Conservation (phyloP, 2,113 vertebrate species). For the Brachionichthys hirsutus region DNA sequence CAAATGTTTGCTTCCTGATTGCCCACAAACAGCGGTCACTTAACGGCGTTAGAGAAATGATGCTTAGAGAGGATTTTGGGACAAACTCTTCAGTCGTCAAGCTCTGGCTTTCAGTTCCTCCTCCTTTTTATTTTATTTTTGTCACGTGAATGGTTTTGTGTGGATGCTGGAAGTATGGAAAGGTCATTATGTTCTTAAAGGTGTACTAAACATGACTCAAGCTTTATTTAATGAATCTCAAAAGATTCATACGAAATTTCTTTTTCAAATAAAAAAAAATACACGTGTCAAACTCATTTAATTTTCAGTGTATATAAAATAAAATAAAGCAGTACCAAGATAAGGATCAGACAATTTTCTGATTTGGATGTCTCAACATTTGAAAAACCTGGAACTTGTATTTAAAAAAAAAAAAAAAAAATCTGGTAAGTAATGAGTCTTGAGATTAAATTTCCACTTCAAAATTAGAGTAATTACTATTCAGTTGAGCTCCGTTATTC, state of each 20-base stretch:
- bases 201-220: constrained; percentile 2
- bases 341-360: not conserved
- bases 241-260: not conserved
- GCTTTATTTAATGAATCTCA: constrained; percentile 26
- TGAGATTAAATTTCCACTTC: not conserved
- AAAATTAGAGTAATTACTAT: not conserved
- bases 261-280: no score
- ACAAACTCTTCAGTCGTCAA: constrained; percentile 3
- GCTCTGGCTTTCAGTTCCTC: not conserved
- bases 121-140: constrained; percentile 16
- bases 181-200: no score
- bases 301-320: constrained; percentile 1
- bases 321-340: not conserved
- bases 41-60: not conserved
- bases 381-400: no score
- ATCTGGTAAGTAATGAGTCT: no score
- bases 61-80: constrained; percentile 8
- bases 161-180: constrained; percentile 2
- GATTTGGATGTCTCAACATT: not conserved
- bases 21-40: constrained; percentile 1
- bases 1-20: constrained; percentile 18
- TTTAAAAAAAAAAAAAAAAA: no score
- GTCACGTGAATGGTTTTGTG: constrained; percentile 30
- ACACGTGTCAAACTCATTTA: not conserved
- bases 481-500: constrained; percentile 3